Base-by-base conservation (phyloP, 1,140 invertebrate genomes). In the Micrasema minimum region DNA sequence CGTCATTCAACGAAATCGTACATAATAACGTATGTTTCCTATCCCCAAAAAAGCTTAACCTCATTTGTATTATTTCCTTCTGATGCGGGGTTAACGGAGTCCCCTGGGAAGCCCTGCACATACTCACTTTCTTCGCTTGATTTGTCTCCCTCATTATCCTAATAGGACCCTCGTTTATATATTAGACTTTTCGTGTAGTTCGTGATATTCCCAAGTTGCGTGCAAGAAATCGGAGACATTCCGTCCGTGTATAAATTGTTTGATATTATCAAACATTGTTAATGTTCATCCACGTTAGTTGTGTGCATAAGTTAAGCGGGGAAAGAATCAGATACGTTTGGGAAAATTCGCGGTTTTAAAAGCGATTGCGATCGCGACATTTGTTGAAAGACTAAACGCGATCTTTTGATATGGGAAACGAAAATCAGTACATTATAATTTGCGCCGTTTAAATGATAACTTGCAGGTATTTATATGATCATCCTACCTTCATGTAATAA, bases 101-200 rank as follows among this genome's bases (percentile, higher is more conserved):
- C 55, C 55, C 55, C 20, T 0, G 55, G 22, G 48, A n/a, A 35
- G 9, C 16, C 37, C 18, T 59, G 12, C 12, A 59, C 18, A 59
- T 59, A 55, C 26, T 6, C 18, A 2, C 55, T 38, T 38, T 59
- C 55, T 38, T 22, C 55, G 55, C 55, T 59, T 67, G 65, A 67
- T 67, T 67, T 67, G 65, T 67, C 37, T 26, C 46, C 53, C 46
- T 67, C 65, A 67, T 67, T 67, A 67, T 35, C 22, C 23, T 67
- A 67, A 67, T 67, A 43, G 65, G 37, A 57, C 12, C 65, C 65
- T 38, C 48, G 46, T 66, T 66, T 66, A 35, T 26, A 66, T 46
- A 31, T 66, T 51, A 22, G 55, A 41, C 35, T 59, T 38, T 59
- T 59, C 37, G 35, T 41, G 35, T 41, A 11, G 18, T 20, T 22